Evolutionary conservation across 2,113 vertebrate species (phyloP).

Genomic region (Poeciliopsis retropinna): DNA sequence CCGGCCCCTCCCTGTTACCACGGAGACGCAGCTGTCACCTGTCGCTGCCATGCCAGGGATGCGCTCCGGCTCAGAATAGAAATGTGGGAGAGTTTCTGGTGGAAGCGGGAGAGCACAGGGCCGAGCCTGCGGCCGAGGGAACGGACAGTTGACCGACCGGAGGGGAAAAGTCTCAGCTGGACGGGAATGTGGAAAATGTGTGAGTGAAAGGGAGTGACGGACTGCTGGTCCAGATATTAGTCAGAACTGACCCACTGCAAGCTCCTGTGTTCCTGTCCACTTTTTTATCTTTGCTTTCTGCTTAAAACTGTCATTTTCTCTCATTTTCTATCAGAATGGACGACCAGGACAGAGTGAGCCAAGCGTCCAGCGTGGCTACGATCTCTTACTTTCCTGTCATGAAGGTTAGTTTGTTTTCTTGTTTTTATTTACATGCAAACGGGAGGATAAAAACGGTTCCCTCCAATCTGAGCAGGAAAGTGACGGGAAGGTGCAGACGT

Average conservation of each 20-base stretch:
- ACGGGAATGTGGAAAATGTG: constrained; percentile 48
- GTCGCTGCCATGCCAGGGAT: constrained; percentile 70
- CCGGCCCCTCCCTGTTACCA: constrained; percentile 68
- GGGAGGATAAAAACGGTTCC: background rate
- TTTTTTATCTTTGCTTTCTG: background rate
- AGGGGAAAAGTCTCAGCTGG: constrained; percentile 32
- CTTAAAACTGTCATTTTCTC: background rate
- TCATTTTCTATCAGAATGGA: constrained; percentile 74
- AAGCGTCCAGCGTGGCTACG: constrained; percentile 82
- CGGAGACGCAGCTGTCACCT: constrained; percentile 79
- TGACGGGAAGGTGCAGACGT: constrained; percentile 84
- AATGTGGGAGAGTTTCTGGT: constrained; percentile 51
- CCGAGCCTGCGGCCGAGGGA: constrained; percentile 3
- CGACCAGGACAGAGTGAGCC: constrained; percentile 81
- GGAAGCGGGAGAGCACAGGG: constrained; percentile 39
- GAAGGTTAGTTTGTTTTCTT: constrained; percentile 58
- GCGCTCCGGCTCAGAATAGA: constrained; percentile 67
- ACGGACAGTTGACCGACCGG: constrained; percentile 53
- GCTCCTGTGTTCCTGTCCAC: background rate
- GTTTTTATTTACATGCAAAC: background rate
- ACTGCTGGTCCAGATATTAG: constrained; percentile 22
- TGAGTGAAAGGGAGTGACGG: constrained; percentile 41
- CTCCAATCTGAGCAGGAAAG: constrained; percentile 50
- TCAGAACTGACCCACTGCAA: constrained; percentile 8
- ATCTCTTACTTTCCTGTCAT: constrained; percentile 78